A percentile compares a stretch with the other conserved stretches of the same genome.
Conservation (phyloP, 2,888 invertebrate genomes). For the Marronus borbonicus region DNA sequence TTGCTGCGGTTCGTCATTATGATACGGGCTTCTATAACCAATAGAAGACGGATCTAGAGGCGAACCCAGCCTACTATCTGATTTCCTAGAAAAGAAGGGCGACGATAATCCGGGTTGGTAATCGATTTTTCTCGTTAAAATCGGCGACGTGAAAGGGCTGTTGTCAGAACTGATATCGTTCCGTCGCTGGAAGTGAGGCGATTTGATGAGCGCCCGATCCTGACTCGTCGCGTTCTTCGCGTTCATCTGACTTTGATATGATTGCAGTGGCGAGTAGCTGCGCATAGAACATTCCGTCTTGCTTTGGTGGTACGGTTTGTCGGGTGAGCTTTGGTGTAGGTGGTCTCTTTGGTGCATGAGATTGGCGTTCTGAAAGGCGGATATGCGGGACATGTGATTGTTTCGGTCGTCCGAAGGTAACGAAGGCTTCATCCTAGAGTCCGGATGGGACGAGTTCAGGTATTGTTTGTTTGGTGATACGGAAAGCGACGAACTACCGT, state of each 20-base stretch:
- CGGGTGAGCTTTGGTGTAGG: constrained; percentile 60
- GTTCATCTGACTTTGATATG: constrained; percentile 63
- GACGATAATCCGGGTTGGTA: constrained; percentile 51
- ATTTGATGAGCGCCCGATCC: constrained; percentile 18
- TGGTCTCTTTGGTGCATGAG: constrained; percentile 57
- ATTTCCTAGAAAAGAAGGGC: constrained; percentile 61
- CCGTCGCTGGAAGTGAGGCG: constrained; percentile 24
- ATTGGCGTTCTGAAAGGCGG: constrained; percentile 61
- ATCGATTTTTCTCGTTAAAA: constrained; percentile 50
- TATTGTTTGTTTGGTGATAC: constrained; percentile 48
- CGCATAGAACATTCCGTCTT: constrained; percentile 56
- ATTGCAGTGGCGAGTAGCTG: constrained; percentile 65
- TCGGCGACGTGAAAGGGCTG: constrained; percentile 52
- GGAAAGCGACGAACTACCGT: constrained; percentile 57
- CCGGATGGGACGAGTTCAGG: constrained; percentile 43
- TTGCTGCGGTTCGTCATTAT: constrained; percentile 52
- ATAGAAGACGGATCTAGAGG: constrained; percentile 64
- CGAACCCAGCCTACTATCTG: constrained; percentile 66
- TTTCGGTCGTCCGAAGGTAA: constrained; percentile 60
- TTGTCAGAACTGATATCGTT: constrained; percentile 41
- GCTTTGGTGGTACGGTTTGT: constrained; percentile 56
- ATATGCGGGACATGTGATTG: constrained; percentile 62
- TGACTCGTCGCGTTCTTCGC: constrained; percentile 48
- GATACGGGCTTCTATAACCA: constrained; percentile 63
- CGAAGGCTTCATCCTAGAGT: constrained; percentile 47